phyloP scores from a whole-genome alignment of 2,113 vertebrate species.

The Podarcis cretensis region DNA sequence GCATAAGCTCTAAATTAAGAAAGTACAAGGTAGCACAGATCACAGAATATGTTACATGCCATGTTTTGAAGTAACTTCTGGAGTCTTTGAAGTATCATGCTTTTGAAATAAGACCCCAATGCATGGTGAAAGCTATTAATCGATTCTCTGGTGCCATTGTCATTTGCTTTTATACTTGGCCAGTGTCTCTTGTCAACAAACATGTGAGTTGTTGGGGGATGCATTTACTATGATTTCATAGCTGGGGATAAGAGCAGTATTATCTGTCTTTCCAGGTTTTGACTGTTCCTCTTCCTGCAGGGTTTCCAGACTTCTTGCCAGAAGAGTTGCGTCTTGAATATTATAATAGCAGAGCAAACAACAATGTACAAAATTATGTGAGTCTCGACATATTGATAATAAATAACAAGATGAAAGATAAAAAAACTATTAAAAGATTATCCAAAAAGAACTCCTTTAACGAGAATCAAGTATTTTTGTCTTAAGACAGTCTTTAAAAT shows the following conservation, averaged over 20 bases:
- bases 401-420: no score
- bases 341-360: conserved; percentile 81
- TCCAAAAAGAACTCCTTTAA: no score
- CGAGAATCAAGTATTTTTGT: no score
- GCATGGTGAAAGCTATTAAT: no score
- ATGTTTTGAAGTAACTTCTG: not conserved
- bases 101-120: not conserved
- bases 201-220: not conserved
- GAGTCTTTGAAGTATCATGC: no score
- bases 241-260: not conserved
- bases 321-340: conserved; percentile 92
- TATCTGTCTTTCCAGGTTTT: conserved; percentile 48
- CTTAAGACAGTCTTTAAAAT: no score
- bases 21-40: not conserved
- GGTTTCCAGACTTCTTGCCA: conserved; percentile 89
- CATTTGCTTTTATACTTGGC: not conserved
- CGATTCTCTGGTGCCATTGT: not conserved
- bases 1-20: not conserved
- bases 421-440: no score
- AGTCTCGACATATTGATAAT: conserved; percentile 53
- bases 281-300: conserved; percentile 72
- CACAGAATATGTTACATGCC: not conserved
- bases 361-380: conserved; percentile 85
- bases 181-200: not conserved
- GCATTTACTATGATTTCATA: accelerated